Evolutionary conservation across 2,113 vertebrate species (phyloP), one percentile per base, ranked within the genome.

Genomic region (Pteronura brasiliensis): DNA sequence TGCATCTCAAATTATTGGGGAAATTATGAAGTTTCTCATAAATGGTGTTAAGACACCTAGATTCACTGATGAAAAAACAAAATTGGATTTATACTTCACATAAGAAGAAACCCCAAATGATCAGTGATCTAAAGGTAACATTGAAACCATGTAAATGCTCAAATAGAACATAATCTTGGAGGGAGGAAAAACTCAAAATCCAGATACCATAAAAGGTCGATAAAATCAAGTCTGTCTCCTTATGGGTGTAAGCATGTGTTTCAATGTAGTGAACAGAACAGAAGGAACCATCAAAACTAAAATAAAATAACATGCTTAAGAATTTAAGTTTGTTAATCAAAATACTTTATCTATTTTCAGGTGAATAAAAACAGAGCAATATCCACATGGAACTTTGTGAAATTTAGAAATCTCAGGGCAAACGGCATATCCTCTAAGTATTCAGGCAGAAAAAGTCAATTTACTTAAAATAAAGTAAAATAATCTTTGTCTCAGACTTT

Each of bases 381-480:
- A 71, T 15, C 29, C 61, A 59, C 36, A 61, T 8, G n/a, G 2
- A 65, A 21, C 25, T 31, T n/a, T 6, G 36, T 83, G 18, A 71
- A 88, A 77, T 88, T 39, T 72, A 42, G 88, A 89, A 81, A 88
- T 92, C 52, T 97, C 27, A 52, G 69, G n/a, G 67, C 39, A 90
- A 94, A 65, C 84, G 59, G 31, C 11, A 29, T 15, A 77, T 21
- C 44, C n/a, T 13, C 25, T 17, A 65, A 52, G 23, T 27, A 55
- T 39, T 65, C 34, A 34, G 29, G 39, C 34, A 79, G 86, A 88
- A 93, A 76, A 88, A 93, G 44, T 65, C 57, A 91, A 85, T 91
- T 85, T 92, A n/a, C 23, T 49, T 89, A 82, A 90, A 89, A 91
- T 88, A 82, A 82, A 93, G 59, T 67, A 96, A 96, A 96, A 77